phyloP scores from a whole-genome alignment of 2,888 invertebrate genomes.

The Diogma glabrata region DNA sequence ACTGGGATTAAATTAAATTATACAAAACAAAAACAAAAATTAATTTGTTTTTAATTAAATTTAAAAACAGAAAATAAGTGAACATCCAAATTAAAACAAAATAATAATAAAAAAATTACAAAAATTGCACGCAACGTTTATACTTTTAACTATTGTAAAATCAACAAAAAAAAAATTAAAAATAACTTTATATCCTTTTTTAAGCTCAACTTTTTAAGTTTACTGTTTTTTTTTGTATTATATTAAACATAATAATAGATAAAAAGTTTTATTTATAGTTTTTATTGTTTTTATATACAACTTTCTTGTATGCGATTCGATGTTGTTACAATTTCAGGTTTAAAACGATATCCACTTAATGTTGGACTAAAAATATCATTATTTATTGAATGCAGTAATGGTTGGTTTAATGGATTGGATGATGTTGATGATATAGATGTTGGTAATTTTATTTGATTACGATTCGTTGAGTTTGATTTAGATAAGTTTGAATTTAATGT shows the following conservation, averaged over 20 bases:
- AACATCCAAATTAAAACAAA: too few species aligned
- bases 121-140: too few species aligned
- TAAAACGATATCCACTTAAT: slow-evolving; percentile 65
- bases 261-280: too few species aligned
- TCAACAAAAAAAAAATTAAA: too few species aligned
- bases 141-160: too few species aligned
- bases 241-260: too few species aligned
- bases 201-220: slow-evolving; percentile 1
- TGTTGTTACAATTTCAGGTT: slow-evolving; percentile 76
- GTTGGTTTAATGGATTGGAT: slow-evolving; percentile 30
- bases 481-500: slow-evolving; percentile 41
- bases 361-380: slow-evolving; percentile 37
- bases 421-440: background rate
- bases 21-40: too few species aligned
- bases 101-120: too few species aligned
- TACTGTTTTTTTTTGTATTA: slow-evolving; percentile 5
- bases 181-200: too few species aligned
- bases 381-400: slow-evolving; percentile 37
- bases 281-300: slow-evolving; percentile 58
- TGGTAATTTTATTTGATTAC: slow-evolving; percentile 8
- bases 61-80: too few species aligned
- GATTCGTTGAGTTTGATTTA: slow-evolving; percentile 1
- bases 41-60: too few species aligned
- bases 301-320: slow-evolving; percentile 82
- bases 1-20: too few species aligned